Evolutionary conservation across 2,888 invertebrate species (phyloP), one percentile per base, ranked within the genome.

Genomic region (Masnerella sp.): DNA sequence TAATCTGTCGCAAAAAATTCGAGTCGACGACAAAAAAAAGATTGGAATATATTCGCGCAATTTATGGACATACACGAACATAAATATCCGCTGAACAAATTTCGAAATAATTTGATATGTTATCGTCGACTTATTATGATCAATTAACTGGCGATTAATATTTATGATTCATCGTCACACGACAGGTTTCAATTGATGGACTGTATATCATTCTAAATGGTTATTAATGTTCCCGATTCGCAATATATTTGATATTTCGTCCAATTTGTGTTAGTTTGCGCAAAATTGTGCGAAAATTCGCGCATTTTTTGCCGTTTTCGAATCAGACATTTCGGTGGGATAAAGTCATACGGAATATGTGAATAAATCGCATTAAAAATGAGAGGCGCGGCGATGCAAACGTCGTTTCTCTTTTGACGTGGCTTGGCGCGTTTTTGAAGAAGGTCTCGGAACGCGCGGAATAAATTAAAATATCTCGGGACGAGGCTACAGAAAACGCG

Each of bases 401-500:
- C 54, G 61, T 70, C 70, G 62, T 70, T 70, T 70, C 69, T 61
- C 64, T 54, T 64, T 71, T 71, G 62, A 62, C 70, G 70, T 70
- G 62, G 69, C 62, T 62, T 54, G 56, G 64, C 45, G 52, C 65
- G 58, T 65, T 64, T 59, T 70, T 56, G 47, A 58, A 64, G 45
- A 59, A 45, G 64, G 59, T 34, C 12, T 52, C 43, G 42, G 12
- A 52, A 71, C 51, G 45, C 59, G 69, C 61, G 54, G 67, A 62
- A 75, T 75, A 72, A 78, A 67, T 77, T 77, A 71, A 73, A 75
- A 77, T 77, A 74, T 73, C 64, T 64, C 65, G 32, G 49, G 54
- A 64, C 42, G 61, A 70, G 45, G 38, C 49, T 36, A 64, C 74
- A 62, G 62, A 58, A 74, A 67, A 70, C 74, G 68, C 67, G 51